Evolutionary conservation across 2,888 invertebrate genomes (phyloP).

Genomic region (Adelognathus sp.): DNA sequence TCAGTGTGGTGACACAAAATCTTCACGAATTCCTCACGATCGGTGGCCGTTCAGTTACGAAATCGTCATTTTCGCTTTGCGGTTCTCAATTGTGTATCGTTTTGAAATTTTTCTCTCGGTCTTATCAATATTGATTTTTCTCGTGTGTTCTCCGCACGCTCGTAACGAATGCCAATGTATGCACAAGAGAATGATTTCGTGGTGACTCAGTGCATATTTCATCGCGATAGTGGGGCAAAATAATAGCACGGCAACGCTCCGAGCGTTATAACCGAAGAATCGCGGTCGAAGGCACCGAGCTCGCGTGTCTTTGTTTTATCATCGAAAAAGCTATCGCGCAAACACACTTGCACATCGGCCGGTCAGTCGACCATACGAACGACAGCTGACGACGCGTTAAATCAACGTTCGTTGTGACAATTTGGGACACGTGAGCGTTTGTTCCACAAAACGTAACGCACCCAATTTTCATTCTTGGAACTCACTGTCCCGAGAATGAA

Average conservation of each 20-base stretch:
- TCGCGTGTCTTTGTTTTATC: neutral
- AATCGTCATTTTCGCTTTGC: too few species aligned
- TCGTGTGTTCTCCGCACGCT: neutral
- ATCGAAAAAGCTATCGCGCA: neutral
- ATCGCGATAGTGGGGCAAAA: neutral
- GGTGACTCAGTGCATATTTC: conserved; percentile 13
- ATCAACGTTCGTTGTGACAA: conserved; percentile 15
- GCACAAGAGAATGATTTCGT: conserved; percentile 8
- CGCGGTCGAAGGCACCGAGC: neutral
- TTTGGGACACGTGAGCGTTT: conserved; percentile 20
- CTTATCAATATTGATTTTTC: neutral
- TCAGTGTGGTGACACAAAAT: too few species aligned
- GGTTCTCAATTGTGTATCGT: too few species aligned
- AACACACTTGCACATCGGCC: neutral
- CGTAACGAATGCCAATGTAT: neutral
- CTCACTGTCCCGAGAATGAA: neutral
- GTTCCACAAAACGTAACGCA: conserved; percentile 30
- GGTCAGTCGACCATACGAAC: neutral
- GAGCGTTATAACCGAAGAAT: conserved; percentile 1
- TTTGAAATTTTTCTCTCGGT: neutral
- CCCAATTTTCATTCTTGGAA: conserved; percentile 50
- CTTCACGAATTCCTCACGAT: too few species aligned
- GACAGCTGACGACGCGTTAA: conserved; percentile 31
- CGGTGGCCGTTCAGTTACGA: too few species aligned
- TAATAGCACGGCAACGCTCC: neutral